Base-by-base conservation (phyloP, 2,888 invertebrate genomes). In the Agonopterix arenella region DNA sequence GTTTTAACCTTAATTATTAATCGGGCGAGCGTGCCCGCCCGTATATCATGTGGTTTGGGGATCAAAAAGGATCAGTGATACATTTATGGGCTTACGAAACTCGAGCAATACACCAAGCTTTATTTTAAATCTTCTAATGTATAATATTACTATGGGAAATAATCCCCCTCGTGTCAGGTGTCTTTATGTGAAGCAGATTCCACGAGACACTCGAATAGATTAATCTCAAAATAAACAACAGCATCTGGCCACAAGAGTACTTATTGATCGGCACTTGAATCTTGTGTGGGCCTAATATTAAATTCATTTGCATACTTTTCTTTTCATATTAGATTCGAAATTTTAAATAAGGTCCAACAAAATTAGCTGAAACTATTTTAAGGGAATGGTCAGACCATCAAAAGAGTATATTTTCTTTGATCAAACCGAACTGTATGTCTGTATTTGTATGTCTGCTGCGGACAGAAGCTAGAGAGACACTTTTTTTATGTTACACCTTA, bases 241-340 rank as follows among this genome's bases (percentile, higher is more conserved):
- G 40, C 53, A 61, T 58, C 60, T 53, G 28, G 28, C 28, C 50
- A 36, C 45, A 52, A 55, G 51, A 58, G 57, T 66, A 60, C 62
- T 62, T 65, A 62, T 62, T 57, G 62, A 62, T 59, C 57, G 60
- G 49, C 62, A 56, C 61, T 62, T 59, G 56, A 61, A 57, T 57
- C 53, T 57, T 51, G 48, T 52, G 53, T 52, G 57, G 61, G 59
- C 56, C 59, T 45, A 18, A 28, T 28, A 5, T 28, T 28, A 5
- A 28, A 28, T 7, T 28, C 45, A 42, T 47, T 52, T 47, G 47
- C 49, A 52, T 48, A 43, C n/a, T 48, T 45, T 40, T 49, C 49
- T 49, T 11, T 44, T 11, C 18, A 16, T 37, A 9, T 40, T 4
- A 2, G 18, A 2, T 18, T 18, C 18, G 4, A 18, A 18, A 18